Evolutionary conservation across 2,113 vertebrate species (phyloP).

Genomic region (Ciconia boyciana): DNA sequence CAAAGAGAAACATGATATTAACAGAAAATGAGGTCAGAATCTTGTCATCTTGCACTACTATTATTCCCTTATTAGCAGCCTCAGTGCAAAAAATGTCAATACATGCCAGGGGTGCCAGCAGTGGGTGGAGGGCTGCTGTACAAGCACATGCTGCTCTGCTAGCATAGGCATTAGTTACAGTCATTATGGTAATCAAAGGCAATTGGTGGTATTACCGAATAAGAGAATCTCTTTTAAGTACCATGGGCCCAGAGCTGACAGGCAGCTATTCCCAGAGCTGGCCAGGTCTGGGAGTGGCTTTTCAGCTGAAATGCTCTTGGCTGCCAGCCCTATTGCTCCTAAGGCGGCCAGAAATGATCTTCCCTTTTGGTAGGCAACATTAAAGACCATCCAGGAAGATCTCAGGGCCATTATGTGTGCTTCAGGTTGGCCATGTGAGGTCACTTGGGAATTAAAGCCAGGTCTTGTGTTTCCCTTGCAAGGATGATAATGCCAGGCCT

Average conservation of each 20-base stretch:
- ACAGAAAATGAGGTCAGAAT: not conserved
- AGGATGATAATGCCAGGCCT: not conserved
- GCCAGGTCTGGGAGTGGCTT: not conserved
- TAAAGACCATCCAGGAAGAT: not conserved
- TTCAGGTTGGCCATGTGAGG: not conserved
- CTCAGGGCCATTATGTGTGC: not conserved
- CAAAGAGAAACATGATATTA: not conserved
- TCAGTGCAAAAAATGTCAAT: not conserved
- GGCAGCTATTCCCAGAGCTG: not conserved
- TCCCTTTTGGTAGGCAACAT: not conserved
- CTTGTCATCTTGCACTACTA: not conserved
- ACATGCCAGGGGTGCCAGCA: rapidly evolving
- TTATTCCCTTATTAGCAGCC: not conserved
- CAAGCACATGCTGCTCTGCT: not conserved
- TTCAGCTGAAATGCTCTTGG: not conserved
- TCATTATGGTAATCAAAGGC: not conserved
- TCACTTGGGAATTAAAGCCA: not conserved
- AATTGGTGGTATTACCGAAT: not conserved
- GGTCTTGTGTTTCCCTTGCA: not conserved
- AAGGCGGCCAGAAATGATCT: not conserved
- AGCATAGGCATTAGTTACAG: not conserved
- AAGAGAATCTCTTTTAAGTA: not conserved
- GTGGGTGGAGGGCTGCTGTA: not conserved
- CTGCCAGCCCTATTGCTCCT: not conserved
- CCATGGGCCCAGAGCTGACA: not conserved